Evolutionary conservation across 2,113 vertebrate species (phyloP), one percentile per base, ranked within the genome.

Genomic region (Murina feae): DNA sequence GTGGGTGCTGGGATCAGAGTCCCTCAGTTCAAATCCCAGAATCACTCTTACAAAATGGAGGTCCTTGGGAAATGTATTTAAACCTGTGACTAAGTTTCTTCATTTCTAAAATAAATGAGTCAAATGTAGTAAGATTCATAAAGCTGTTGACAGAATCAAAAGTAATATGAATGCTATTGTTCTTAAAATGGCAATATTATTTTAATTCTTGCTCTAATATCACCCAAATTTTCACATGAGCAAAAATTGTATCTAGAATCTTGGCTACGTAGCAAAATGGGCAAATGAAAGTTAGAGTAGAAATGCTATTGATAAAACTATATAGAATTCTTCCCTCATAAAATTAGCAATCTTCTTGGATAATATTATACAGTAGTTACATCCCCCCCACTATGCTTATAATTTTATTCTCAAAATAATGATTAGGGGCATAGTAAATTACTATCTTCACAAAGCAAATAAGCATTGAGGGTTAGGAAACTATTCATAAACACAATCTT

Each of bases 371-470:
- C 12, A 60, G 39, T 25, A 65, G 11, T 47, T 85, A 23, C 4
- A 35, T 18, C 0, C 0, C 7, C 9, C 4, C 10, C 1, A 39
- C 7, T n/a, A 44, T n/a, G 17, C 9, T 87, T 89, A 35, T 1
- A 68, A 37, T 68, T 68, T 89, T 82, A 82, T 51, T 96, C 35
- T 85, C 44, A 89, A 86, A 68, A 86, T 89, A 72, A 68, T 69
- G 16, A 90, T 12, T 17, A 37, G 35, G 16, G 11, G 1, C 20
- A 9, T 39, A 21, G 25, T 55, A 79, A 42, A 51, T 86, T 80
- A 75, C 42, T 66, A 10, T 7, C 74, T 89, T 51, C n/a, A 75
- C 23, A 94, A 85, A 92, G 30, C 66, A 86, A 76, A 76, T 79
- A 47, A 12, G 35, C n/a, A 42, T 1, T 23, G 37, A 55, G 4